Evolutionary conservation across 2,888 invertebrate species (phyloP).

Genomic region (Belgica antarctica): DNA sequence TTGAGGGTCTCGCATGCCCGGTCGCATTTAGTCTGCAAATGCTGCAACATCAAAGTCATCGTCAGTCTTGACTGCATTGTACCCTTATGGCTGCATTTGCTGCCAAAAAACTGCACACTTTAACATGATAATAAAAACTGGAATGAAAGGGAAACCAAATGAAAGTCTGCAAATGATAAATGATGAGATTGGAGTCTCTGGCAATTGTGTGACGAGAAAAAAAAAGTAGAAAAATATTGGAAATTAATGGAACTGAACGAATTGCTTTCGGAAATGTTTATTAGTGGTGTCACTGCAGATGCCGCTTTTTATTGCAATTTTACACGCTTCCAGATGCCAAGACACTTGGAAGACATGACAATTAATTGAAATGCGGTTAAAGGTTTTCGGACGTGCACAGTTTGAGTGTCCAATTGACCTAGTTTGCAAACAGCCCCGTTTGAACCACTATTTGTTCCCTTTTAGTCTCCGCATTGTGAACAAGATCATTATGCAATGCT

Average conservation of each 20-base stretch:
- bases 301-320: background rate
- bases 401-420: no score
- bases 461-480: background rate
- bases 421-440: no score
- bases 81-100: background rate
- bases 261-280: no score
- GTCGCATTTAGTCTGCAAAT: no score
- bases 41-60: conserved; percentile 3
- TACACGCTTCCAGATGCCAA: background rate
- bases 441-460: no score
- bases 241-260: conserved; percentile 21
- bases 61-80: background rate
- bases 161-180: conserved; percentile 28
- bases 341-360: no score
- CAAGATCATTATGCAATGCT: background rate
- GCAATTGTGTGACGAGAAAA: background rate
- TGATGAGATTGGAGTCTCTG: conserved; percentile 30
- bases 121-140: conserved; percentile 38
- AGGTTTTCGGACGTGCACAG: no score
- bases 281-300: no score
- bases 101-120: conserved; percentile 21
- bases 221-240: background rate
- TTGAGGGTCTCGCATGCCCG: no score
- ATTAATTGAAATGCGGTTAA: no score
- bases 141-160: conserved; percentile 18